phyloP scores from a whole-genome alignment of 2,888 invertebrate genomes.

The Eupithecia exiguata region DNA sequence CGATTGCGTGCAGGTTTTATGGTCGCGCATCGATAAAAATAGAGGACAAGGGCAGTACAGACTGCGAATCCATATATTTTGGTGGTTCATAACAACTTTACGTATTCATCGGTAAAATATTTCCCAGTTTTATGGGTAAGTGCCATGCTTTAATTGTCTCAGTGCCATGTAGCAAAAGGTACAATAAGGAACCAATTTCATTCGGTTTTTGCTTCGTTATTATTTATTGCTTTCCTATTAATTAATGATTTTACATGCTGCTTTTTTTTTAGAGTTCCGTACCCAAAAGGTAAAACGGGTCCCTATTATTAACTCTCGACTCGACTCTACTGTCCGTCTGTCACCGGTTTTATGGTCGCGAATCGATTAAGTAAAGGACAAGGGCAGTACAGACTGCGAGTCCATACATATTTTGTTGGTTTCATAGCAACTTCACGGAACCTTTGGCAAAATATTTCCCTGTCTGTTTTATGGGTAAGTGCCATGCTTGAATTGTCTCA shows the following conservation, averaged over 20 bases:
- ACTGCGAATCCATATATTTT: not conserved
- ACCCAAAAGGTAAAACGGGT: no score
- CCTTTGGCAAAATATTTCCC: not conserved
- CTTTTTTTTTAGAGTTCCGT: no score
- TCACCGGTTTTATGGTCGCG: slow-evolving; percentile 18
- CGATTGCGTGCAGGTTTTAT: slow-evolving; percentile 23
- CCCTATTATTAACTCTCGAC: no score
- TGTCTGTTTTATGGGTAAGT: not conserved
- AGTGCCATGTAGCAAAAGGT: not conserved
- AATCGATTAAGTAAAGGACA: slow-evolving; percentile 9
- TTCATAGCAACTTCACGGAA: not conserved
- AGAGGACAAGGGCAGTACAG: slow-evolving; percentile 5
- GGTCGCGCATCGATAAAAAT: slow-evolving; percentile 5
- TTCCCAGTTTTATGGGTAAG: not conserved
- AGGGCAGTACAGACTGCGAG: not conserved
- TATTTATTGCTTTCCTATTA: no score
- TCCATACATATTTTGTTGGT: not conserved
- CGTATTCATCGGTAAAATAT: not conserved
- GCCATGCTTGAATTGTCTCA: not conserved
- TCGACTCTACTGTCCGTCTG: no score
- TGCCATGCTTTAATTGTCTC: not conserved
- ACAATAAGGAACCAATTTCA: not conserved
- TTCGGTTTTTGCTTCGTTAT: no score
- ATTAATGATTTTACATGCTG: no score
- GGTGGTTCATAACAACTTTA: not conserved